Conservation (phyloP, 1,140 invertebrate species). For the Listronotus oregonensis region DNA sequence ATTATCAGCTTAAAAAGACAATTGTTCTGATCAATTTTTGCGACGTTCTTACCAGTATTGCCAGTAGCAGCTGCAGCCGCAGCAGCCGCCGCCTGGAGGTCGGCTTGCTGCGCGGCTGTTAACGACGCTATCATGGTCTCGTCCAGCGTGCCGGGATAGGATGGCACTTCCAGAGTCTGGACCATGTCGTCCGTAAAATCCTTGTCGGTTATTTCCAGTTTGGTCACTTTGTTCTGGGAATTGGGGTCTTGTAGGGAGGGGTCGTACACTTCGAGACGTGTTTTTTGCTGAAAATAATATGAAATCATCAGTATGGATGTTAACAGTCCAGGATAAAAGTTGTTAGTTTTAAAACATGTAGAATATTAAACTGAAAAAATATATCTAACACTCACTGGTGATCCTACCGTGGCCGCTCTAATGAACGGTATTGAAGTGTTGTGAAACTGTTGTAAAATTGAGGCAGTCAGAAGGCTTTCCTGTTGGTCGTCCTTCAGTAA, state of each 20-base stretch:
- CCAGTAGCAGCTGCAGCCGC: conserved; percentile 23
- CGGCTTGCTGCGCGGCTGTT: conserved; percentile 36
- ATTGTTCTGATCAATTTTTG: no score
- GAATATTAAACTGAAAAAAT: no score
- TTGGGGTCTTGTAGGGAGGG: conserved; percentile 34
- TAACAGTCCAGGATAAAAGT: no score
- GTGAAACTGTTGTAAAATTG: conserved; percentile 52
- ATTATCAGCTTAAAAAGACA: no score
- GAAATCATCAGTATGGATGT: no score
- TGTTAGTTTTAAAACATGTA: no score
- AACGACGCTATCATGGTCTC: conserved; percentile 53
- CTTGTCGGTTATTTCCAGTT: conserved; percentile 44
- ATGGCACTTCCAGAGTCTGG: conserved; percentile 59
- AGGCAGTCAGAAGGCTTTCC: conserved; percentile 50
- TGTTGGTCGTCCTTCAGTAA: conserved; percentile 48
- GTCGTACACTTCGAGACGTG: conserved; percentile 46
- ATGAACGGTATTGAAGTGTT: conserved; percentile 42
- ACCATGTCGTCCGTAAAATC: conserved; percentile 59
- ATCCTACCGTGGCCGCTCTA: conserved; percentile 44
- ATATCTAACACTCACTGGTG: conserved; percentile 43
- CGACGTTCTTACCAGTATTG: conserved; percentile 14
- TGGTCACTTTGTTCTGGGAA: conserved; percentile 37
- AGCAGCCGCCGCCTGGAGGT: conserved; percentile 20
- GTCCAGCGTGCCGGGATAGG: conserved; percentile 50
- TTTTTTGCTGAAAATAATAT: conserved; percentile 42